Evolutionary conservation across 2,888 invertebrate species (phyloP).

Genomic region (Athalia rosae): DNA sequence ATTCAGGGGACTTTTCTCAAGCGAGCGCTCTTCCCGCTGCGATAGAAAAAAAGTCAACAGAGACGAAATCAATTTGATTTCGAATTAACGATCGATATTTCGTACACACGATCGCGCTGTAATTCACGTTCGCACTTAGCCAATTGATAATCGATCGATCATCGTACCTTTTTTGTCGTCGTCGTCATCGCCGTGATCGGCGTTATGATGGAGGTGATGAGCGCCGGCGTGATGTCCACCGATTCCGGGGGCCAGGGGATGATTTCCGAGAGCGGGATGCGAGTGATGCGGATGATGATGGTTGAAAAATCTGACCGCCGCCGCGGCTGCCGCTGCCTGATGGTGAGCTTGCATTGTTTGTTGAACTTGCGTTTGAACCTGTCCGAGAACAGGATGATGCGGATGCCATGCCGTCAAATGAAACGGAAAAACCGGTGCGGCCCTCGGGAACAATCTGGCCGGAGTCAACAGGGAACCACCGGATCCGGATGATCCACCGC

Average conservation of each 20-base stretch:
- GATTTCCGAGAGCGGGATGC: slow-evolving; percentile 68
- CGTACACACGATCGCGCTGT: background rate
- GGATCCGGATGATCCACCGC: slow-evolving; percentile 63
- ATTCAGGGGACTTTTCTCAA: too few species aligned
- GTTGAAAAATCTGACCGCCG: slow-evolving; percentile 66
- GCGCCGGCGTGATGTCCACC: slow-evolving; percentile 65
- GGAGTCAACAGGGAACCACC: slow-evolving; percentile 67
- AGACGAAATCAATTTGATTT: too few species aligned
- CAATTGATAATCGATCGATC: background rate
- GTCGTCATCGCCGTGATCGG: slow-evolving; percentile 69
- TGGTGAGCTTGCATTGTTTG: slow-evolving; percentile 70
- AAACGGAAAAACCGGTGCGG: slow-evolving; percentile 71
- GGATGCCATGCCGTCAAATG: slow-evolving; percentile 71
- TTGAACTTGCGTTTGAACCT: slow-evolving; percentile 70
- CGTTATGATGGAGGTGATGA: slow-evolving; percentile 67
- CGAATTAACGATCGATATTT: background rate
- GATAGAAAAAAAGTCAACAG: too few species aligned
- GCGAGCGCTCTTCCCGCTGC: too few species aligned
- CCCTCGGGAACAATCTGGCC: slow-evolving; percentile 68
- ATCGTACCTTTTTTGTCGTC: slow-evolving; percentile 72
- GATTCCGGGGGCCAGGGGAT: slow-evolving; percentile 67
- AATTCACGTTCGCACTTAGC: background rate
- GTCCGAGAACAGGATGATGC: slow-evolving; percentile 70
- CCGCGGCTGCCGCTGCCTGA: slow-evolving; percentile 67
- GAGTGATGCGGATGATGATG: slow-evolving; percentile 71